Evolutionary conservation across 2,888 invertebrate species (phyloP).

Genomic region (Morpho deidamia): DNA sequence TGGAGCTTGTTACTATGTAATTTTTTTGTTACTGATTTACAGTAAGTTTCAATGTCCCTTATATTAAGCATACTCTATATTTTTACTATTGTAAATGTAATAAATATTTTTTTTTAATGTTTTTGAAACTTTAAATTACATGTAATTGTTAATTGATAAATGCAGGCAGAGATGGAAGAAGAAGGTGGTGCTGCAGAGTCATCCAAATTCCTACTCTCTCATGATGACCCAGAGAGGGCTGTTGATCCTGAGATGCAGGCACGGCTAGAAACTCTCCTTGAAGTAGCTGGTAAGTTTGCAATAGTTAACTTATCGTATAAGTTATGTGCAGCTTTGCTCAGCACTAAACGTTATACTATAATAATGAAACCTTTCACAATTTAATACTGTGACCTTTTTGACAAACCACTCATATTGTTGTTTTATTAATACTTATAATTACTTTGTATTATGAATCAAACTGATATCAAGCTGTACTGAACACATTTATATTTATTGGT

Average conservation of each 20-base stretch:
- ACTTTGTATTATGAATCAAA: neutral
- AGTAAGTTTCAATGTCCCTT: neutral
- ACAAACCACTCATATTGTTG: conserved; percentile 2
- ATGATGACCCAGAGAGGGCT: conserved; percentile 81
- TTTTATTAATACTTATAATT: neutral
- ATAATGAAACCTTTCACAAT: conserved; percentile 3
- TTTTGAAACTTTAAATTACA: neutral
- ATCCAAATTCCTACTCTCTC: conserved; percentile 73
- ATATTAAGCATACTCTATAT: neutral
- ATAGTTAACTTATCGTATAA: neutral
- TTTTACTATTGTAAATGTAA: neutral
- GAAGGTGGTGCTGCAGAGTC: conserved; percentile 66
- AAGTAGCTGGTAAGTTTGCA: conserved; percentile 85
- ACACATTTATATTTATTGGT: too few relatives aligned
- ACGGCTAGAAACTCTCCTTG: conserved; percentile 93
- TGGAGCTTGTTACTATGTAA: conserved; percentile 12
- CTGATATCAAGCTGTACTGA: too few relatives aligned
- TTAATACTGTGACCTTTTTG: conserved; percentile 9
- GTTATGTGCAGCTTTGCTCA: neutral
- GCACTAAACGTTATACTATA: neutral
- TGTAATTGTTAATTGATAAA: neutral
- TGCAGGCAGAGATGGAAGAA: conserved; percentile 74
- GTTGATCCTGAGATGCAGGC: conserved; percentile 93
- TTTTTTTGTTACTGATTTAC: conserved; percentile 10
- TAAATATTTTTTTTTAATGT: neutral